Evolutionary conservation across 2,797 vertebrate species (phyloP), one percentile per base, ranked within the genome.

Genomic region (Falco columbarius): DNA sequence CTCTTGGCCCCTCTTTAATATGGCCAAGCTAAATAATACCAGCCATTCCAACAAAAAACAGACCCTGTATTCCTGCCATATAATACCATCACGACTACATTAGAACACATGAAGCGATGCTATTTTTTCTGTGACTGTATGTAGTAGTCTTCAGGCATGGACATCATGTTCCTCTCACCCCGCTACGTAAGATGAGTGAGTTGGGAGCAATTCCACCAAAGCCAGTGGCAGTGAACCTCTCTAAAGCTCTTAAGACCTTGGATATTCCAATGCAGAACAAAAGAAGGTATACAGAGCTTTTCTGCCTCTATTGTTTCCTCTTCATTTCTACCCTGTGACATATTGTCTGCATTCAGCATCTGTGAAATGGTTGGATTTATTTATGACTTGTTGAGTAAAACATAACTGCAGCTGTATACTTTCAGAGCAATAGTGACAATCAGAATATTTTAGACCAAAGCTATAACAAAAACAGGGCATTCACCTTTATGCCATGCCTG

Each of bases 331-430:
- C 13, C 23, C 27, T 63, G 30, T 80, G 63, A 86, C 56, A 68
- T 67, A 89, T 24, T 76, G 44, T 42, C 85, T 88, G 15, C 67
- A 80, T 89, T 94, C 92, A 94, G 42, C 6, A 2, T 40, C 55
- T 90, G 32, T 52, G 62, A 79, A 76, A 88, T 9, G 17, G 61
- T n/a, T 83, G n/a, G 54, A 88, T 90, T 91, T 92, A 71, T 91
- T 95, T 91, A 71, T 61, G 30, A 51, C 40, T 94, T 86, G 23
- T 61, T 94, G 74, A 66, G 67, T 77, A 56, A 91, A 94, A 87
- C 2, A 6, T 71, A 94, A 92, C n/a, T 74, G 44, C 59, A 85
- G 56, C 47, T 85, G 44, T 85, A 16, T 89, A 67, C 82, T 82
- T 73, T 76, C 80, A 77, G 40, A 73, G 67, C 26, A 82, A 56